These are phyloP conservation scores for Darevskia nairensis DNA, from an alignment of 2,797 vertebrate genomes.

Conservation along the genomic window DNA sequence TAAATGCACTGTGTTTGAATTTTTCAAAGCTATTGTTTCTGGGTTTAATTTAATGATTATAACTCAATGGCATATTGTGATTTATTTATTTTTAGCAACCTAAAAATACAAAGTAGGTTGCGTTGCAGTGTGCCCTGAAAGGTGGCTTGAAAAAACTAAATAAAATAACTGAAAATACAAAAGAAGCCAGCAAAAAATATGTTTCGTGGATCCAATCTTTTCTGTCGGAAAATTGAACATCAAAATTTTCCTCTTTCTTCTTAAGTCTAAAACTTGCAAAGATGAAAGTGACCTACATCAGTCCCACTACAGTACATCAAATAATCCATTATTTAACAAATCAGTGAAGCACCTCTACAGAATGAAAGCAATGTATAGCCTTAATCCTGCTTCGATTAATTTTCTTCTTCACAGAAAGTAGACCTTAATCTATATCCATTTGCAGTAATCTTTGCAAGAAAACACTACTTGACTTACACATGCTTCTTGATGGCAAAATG, in stretches of 20 bases:
- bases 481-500: slow-evolving; percentile 77
- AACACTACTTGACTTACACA: slow-evolving; percentile 76
- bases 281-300: slow-evolving; percentile 77
- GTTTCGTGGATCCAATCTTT: slow-evolving; percentile 21
- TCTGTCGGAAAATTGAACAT: slow-evolving; percentile 33
- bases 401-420: slow-evolving; percentile 73
- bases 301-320: slow-evolving; percentile 72
- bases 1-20: too few species aligned
- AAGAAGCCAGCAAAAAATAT: neutral
- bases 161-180: slow-evolving; percentile 7
- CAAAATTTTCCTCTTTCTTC: slow-evolving; percentile 37
- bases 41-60: too few species aligned
- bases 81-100: too few species aligned
- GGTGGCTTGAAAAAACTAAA: neutral
- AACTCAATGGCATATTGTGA: too few species aligned
- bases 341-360: slow-evolving; percentile 76
- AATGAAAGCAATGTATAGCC: slow-evolving; percentile 76
- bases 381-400: slow-evolving; percentile 78
- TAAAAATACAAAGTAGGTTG: too few species aligned
- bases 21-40: too few species aligned
- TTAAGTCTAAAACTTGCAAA: slow-evolving; percentile 52
- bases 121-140: neutral
- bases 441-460: slow-evolving; percentile 76
- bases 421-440: slow-evolving; percentile 80
- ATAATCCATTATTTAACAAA: slow-evolving; percentile 79